Conservation (phyloP, 2,888 invertebrate genomes). For the Phalera bucephala region DNA sequence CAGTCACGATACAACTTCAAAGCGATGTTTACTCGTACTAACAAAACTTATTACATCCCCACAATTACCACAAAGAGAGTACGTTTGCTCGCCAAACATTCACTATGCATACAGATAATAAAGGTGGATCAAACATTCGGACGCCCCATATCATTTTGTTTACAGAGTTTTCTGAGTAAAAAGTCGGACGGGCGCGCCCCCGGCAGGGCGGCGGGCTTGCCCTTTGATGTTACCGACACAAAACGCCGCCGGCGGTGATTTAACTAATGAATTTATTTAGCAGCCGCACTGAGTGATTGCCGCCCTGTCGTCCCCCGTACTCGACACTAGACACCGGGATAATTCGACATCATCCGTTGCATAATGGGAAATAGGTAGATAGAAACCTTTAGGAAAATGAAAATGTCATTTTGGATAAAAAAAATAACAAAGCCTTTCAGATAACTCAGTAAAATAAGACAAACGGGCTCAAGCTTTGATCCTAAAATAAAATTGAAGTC, state of each 20-base stretch:
- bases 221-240: conserved; percentile 82
- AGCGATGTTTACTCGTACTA: conserved; percentile 45
- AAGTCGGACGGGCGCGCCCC: conserved; percentile 75
- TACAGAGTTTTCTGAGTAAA: conserved; percentile 82
- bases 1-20: too few relatives aligned
- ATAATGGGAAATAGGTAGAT: too few relatives aligned
- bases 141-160: conserved; percentile 81
- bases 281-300: conserved; percentile 67
- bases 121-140: conserved; percentile 81
- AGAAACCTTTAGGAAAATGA: too few relatives aligned
- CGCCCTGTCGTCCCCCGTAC: conserved; percentile 37
- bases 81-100: conserved; percentile 71
- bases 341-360: conserved; percentile 10
- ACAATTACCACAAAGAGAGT: conserved; percentile 66
- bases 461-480: too few relatives aligned
- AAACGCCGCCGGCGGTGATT: conserved; percentile 82
- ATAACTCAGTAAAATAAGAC: too few relatives aligned
- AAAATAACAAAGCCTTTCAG: too few relatives aligned
- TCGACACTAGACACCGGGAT: conserved; percentile 27
- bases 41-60: conserved; percentile 55
- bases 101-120: conserved; percentile 75
- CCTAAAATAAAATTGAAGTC: too few relatives aligned
- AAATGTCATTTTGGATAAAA: too few relatives aligned
- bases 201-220: conserved; percentile 61
- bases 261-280: conserved; percentile 85